Conservation (phyloP, 2,113 vertebrate genomes). For the Damaliscus lunatus region DNA sequence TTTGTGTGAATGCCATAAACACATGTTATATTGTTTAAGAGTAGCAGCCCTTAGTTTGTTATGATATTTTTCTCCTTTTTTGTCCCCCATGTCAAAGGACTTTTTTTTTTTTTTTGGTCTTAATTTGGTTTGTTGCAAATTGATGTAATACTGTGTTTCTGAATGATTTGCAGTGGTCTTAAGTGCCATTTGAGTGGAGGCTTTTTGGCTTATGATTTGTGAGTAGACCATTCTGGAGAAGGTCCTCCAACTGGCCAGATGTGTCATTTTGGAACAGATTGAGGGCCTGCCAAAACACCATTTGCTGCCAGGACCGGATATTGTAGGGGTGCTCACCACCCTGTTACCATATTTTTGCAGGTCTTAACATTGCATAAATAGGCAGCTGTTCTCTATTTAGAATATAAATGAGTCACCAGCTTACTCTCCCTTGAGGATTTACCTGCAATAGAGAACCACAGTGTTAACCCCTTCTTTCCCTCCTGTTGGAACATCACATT, state of each 20-base stretch:
- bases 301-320: constrained; percentile 67
- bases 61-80: constrained; percentile 51
- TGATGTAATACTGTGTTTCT: neutral
- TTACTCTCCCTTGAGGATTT: constrained; percentile 71
- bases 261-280: constrained; percentile 35
- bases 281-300: constrained; percentile 50
- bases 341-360: constrained; percentile 74
- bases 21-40: constrained; percentile 51
- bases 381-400: constrained; percentile 67
- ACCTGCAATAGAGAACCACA: constrained; percentile 65
- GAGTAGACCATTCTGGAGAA: constrained; percentile 32
- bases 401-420: constrained; percentile 78
- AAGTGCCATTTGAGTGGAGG: constrained; percentile 11
- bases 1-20: constrained; percentile 53
- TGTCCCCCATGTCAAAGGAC: constrained; percentile 4
- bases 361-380: constrained; percentile 74
- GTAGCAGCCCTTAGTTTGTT: constrained; percentile 40
- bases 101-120: neutral
- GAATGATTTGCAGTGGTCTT: neutral
- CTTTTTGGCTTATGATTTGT: constrained; percentile 36
- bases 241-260: constrained; percentile 35
- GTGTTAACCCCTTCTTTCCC: constrained; percentile 46
- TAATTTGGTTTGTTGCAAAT: constrained; percentile 7
- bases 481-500: constrained; percentile 1
- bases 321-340: constrained; percentile 13